Conservation (phyloP, 1,140 invertebrate genomes). For the Drosophila mayri region DNA sequence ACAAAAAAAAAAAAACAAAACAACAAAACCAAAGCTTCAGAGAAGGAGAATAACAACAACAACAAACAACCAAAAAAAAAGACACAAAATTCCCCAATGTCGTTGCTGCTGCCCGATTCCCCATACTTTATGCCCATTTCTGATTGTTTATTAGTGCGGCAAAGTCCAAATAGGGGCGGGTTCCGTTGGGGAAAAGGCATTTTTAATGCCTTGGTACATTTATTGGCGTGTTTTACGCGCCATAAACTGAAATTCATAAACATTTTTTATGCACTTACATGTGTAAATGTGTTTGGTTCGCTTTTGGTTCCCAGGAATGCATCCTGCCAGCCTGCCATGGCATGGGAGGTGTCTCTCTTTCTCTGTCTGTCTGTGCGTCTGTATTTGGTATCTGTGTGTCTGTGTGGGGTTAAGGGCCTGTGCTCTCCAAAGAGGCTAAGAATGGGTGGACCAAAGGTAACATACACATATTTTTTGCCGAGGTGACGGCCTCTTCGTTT, state of each 20-base stretch:
- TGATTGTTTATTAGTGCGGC: conserved; percentile 84
- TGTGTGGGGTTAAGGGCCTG: conserved; percentile 1
- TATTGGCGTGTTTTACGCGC: conserved; percentile 83
- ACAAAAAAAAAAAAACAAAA: conserved; percentile 1
- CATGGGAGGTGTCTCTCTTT: background rate
- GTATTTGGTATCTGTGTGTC: background rate
- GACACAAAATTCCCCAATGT: conserved; percentile 31
- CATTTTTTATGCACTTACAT: conserved; percentile 83
- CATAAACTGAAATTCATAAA: conserved; percentile 84
- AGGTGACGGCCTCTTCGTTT: conserved; percentile 20
- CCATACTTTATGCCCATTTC: conserved; percentile 80
- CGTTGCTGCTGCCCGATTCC: conserved; percentile 55
- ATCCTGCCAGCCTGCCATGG: conserved; percentile 15
- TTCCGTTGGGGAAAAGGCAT: conserved; percentile 40
- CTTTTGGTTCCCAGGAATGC: conserved; percentile 42
- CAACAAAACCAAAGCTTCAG: background rate
- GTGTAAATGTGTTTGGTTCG: conserved; percentile 70
- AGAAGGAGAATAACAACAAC: background rate
- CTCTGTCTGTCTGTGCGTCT: background rate
- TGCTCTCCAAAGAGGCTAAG: conserved; percentile 3
- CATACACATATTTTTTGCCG: conserved; percentile 49
- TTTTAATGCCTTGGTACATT: conserved; percentile 80
- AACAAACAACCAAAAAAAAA: background rate
- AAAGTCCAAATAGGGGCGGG: conserved; percentile 36
- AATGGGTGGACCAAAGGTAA: conserved; percentile 46